phyloP scores from a whole-genome alignment of 2,888 invertebrate species.

The Meiosimyza decipiens region DNA sequence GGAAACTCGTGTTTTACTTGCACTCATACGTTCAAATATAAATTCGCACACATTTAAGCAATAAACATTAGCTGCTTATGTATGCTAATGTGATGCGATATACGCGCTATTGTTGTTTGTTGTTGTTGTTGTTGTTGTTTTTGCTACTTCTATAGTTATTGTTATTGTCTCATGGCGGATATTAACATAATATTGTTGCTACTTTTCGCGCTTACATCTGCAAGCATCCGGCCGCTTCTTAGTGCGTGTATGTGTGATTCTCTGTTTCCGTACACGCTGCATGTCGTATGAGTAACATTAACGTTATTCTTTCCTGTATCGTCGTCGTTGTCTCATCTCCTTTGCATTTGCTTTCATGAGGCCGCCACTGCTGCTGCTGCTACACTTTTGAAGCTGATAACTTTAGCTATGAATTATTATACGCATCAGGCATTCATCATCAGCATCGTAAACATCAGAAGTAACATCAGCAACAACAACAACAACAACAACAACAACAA shows the following conservation, averaged over 20 bases:
- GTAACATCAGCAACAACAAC: slow-evolving; percentile 9
- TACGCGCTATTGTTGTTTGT: slow-evolving; percentile 45
- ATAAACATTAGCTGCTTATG: slow-evolving; percentile 54
- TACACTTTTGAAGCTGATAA: slow-evolving; percentile 32
- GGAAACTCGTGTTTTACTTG: slow-evolving; percentile 18
- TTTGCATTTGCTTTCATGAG: not conserved
- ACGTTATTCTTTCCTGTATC: slow-evolving; percentile 28
- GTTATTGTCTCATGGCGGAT: slow-evolving; percentile 56
- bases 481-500: not conserved
- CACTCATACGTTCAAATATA: slow-evolving; percentile 32
- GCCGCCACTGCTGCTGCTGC: not conserved
- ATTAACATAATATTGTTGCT: slow-evolving; percentile 64
- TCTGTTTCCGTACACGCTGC: slow-evolving; percentile 4
- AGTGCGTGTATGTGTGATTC: not conserved
- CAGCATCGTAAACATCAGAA: slow-evolving; percentile 40
- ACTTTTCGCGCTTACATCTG: slow-evolving; percentile 46
- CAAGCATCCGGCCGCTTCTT: slow-evolving; percentile 18
- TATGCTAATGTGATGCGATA: slow-evolving; percentile 53
- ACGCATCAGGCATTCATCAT: slow-evolving; percentile 48
- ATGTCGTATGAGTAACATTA: slow-evolving; percentile 43
- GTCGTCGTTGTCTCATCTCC: not conserved
- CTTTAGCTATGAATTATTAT: slow-evolving; percentile 49
- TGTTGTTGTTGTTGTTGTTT: slow-evolving; percentile 30
- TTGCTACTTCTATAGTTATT: slow-evolving; percentile 42
- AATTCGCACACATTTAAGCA: slow-evolving; percentile 57